Base-by-base conservation (phyloP, 2,888 invertebrate species). In the Strigamia maritima region DNA sequence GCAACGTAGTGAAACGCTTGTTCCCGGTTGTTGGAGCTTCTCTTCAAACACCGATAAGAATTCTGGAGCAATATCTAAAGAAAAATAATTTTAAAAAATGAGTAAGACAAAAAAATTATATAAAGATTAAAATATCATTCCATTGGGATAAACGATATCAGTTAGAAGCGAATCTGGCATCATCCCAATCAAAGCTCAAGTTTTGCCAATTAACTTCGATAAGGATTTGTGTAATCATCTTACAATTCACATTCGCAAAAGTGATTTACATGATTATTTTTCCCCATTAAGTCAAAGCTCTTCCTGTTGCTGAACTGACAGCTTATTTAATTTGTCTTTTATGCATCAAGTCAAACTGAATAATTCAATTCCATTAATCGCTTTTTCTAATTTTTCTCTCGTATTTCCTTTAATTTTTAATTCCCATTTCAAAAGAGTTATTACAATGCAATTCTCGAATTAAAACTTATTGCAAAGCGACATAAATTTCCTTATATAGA, bases 21-120 rank as follows among this genome's bases (percentile, higher is more conserved):
- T 94, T 76, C 96, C 96, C 0, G 95, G 95, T 83, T 95, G 93
- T 82, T 95, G 90, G 76, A 94, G 95, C 86, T 94, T 93, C 84
- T 95, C 94, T 81, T 91, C 90, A 87, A 96, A 96, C 80, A 93
- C 92, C 84, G 94, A 93, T 16, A 78, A 35, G 31, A 78, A 78
- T 35, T 78, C 78, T 10, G 78, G 78, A 31, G 65, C 65, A 78
- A 78, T 78, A 24, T 78, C 78, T 78, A 22, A 65, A 78, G 65
- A 24, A 78, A 28, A 26, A 31, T n/a, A 31, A 35, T n/a, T n/a
- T n/a, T n/a, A 60, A 26, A 40, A 31, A 76, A 76, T 19, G 22
- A 60, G 19, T 16, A 70, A n/a, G n/a, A n/a, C n/a, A n/a, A n/a
- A n/a, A 70, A 16, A 35, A n/a, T 22, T 12, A 74, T 16, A 24